Conservation (phyloP, 1,140 invertebrate species). For the Drosophila chauvacae region DNA sequence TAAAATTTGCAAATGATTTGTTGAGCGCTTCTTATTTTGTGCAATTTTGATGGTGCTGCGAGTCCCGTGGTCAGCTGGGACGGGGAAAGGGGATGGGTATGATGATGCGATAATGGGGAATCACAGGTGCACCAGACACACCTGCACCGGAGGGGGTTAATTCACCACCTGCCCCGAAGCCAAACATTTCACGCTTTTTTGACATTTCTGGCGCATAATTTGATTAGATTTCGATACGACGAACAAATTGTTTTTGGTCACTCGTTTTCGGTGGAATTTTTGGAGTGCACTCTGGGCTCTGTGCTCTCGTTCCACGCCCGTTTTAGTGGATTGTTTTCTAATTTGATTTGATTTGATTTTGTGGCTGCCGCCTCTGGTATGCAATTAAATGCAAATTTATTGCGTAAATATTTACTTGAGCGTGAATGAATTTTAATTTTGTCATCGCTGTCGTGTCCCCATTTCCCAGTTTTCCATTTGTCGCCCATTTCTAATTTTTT, state of each 20-base stretch:
- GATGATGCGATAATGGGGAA: constrained; percentile 6
- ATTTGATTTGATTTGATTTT: constrained; percentile 70
- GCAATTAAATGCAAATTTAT: constrained; percentile 83
- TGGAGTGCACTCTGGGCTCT: constrained; percentile 8
- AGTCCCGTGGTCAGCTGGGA: constrained; percentile 19
- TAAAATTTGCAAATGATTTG: constrained; percentile 78
- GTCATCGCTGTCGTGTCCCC: constrained; percentile 36
- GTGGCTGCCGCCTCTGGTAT: constrained; percentile 35
- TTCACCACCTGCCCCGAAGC: constrained; percentile 48
- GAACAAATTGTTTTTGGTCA: constrained; percentile 72
- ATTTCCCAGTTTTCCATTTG: constrained; percentile 2
- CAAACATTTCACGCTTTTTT: constrained; percentile 80
- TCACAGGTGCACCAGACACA: constrained; percentile 36
- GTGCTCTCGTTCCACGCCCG: neutral
- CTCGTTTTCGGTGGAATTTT: constrained; percentile 22
- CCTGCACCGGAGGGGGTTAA: constrained; percentile 36
- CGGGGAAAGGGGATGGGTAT: constrained; percentile 7
- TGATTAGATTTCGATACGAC: constrained; percentile 78
- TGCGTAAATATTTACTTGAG: constrained; percentile 83
- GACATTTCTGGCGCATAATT: constrained; percentile 82
- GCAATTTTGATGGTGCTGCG: constrained; percentile 70
- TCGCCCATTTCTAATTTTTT: constrained; percentile 29
- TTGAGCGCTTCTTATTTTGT: constrained; percentile 73
- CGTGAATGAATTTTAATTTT: constrained; percentile 83
- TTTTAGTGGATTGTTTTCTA: constrained; percentile 58